phyloP scores from a whole-genome alignment of 2,797 vertebrate genomes.

The Onychomys torridus region DNA sequence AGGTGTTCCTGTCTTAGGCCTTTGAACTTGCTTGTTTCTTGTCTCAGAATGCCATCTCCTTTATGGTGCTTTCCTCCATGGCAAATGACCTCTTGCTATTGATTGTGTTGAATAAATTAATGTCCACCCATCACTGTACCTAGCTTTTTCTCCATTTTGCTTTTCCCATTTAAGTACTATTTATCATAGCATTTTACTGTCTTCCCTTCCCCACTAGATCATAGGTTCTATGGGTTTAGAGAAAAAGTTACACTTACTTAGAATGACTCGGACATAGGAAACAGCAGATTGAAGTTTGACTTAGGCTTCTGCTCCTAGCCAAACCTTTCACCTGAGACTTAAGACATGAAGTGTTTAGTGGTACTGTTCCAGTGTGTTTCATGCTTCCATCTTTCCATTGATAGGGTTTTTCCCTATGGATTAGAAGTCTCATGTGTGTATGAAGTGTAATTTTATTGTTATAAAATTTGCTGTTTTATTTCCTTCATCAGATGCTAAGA shows the following conservation, averaged over 20 bases:
- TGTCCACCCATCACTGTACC: too few relatives aligned
- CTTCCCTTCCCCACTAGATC: neutral
- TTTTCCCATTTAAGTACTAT: neutral
- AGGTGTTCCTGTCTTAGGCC: neutral
- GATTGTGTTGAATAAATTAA: slow-evolving; percentile 4
- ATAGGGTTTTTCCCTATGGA: slow-evolving; percentile 22
- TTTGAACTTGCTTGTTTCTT: neutral
- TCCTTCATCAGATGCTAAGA: slow-evolving; percentile 44
- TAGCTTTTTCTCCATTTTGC: neutral
- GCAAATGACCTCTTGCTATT: neutral
- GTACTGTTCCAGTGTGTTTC: slow-evolving; percentile 29
- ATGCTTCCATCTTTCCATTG: slow-evolving; percentile 27
- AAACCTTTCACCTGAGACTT: slow-evolving; percentile 41
- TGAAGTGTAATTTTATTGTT: slow-evolving; percentile 58
- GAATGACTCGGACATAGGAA: neutral
- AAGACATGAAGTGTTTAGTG: slow-evolving; percentile 21
- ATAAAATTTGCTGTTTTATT: slow-evolving; percentile 51
- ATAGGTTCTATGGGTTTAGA: neutral
- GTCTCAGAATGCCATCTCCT: neutral
- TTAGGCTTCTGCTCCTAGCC: slow-evolving; percentile 1
- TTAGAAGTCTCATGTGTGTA: slow-evolving; percentile 16
- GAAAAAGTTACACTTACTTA: neutral
- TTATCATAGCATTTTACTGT: neutral
- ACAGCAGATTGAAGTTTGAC: slow-evolving; percentile 33
- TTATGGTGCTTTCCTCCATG: neutral